Evolutionary conservation across 2,797 vertebrate species (phyloP), one percentile per base, ranked within the genome.

Genomic region (Cichlasoma orientale): DNA sequence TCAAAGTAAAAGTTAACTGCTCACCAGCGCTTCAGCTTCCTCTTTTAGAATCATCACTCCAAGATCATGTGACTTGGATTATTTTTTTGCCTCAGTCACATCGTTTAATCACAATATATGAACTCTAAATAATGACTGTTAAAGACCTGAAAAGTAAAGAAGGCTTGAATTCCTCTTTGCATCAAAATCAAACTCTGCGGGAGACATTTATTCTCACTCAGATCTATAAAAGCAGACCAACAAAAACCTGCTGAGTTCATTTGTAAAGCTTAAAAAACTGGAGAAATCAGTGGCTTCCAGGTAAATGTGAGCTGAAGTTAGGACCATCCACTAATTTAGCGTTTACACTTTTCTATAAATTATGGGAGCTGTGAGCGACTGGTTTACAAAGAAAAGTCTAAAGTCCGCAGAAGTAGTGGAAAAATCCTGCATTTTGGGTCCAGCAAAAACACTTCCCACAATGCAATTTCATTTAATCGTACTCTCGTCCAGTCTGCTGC

Each of bases 151-250:
- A 13, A 31, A 44, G 11, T 27, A 38, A 66, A 73, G 4, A 77
- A 63, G 66, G 59, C 75, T 71, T 84, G 10, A 74, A 31, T 77
- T 81, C 66, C 61, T 78, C 61, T 72, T 84, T 85, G 69, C 75
- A 75, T 85, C 29, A 27, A 38, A 69, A 75, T 38, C 75, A 75
- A 61, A 82, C 47, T 56, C 68, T 74, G 56, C 9, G 4, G 25
- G 63, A 58, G 55, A 82, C 31, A 78, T 82, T 66, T 54, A 33
- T 5, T 6, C 14, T 23, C 7, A 31, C 14, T 5, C 41, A 44
- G 41, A 44, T 14, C 41, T 66, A 66, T 66, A 66, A 47, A 66
- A 27, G 9, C 16, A 66, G 6, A 29, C 16, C 5, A 8, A 0
- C 61, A 19, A 47, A 47, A 29, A 50, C 18, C 23, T 66, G 61